A percentile compares a stretch with the other conserved stretches of the same genome.
These are phyloP conservation scores for Riparia riparia DNA, from an alignment of 2,113 vertebrate genomes.

Conservation along the genomic window DNA sequence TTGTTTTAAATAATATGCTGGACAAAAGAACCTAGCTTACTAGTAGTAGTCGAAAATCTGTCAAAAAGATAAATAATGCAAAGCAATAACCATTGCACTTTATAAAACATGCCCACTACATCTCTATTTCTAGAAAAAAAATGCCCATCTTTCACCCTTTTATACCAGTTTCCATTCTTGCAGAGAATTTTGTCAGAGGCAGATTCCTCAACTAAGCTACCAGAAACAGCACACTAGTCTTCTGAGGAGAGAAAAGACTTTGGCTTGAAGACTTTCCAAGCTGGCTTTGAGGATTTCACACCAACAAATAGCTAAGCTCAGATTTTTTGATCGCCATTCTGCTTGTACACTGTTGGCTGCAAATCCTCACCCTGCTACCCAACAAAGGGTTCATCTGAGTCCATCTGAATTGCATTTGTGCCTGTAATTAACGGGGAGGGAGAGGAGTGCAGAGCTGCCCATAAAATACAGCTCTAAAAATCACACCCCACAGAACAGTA, in stretches of 20 bases:
- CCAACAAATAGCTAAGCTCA: not conserved
- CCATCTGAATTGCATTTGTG: not conserved
- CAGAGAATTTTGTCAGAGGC: not conserved
- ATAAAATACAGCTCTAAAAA: constrained; percentile 10
- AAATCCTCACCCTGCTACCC: not conserved
- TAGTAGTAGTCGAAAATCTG: not conserved
- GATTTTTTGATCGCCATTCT: not conserved
- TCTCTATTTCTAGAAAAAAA: not conserved
- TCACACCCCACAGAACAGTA: not conserved
- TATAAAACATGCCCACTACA: not conserved
- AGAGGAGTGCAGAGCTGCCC: not conserved
- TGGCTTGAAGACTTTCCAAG: not conserved
- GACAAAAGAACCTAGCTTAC: not conserved
- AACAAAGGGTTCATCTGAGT: not conserved
- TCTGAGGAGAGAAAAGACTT: not conserved
- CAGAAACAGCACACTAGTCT: not conserved
- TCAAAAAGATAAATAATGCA: not conserved
- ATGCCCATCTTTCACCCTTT: not conserved
- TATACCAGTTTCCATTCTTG: not conserved
- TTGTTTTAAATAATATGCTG: not conserved
- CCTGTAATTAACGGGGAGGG: constrained; percentile 10
- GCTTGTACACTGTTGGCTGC: not conserved
- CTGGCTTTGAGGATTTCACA: not conserved
- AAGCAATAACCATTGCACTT: not conserved
- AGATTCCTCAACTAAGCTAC: not conserved